Percentiles rank a stretch among this genome's conserved stretches.
Evolutionary conservation across 2,888 invertebrate genomes (phyloP).

Genomic region (Endomychus coccineus): DNA sequence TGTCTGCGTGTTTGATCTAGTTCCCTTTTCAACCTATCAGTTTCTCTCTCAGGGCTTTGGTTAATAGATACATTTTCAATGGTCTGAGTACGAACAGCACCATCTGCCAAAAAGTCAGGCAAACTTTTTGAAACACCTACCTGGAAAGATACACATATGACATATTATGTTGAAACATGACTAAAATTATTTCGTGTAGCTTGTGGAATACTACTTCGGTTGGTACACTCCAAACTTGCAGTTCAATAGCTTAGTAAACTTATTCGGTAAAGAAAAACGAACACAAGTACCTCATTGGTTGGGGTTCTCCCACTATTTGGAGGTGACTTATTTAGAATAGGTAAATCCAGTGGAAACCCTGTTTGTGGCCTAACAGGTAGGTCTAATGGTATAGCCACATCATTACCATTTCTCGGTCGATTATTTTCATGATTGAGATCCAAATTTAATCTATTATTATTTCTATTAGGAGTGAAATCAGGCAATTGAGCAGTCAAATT

Average conservation of each 20-base stretch:
- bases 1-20: conserved; percentile 49
- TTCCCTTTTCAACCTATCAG: conserved; percentile 49
- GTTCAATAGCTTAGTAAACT: too few relatives aligned
- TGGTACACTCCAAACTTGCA: too few relatives aligned
- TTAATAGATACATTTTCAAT: conserved; percentile 25
- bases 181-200: too few relatives aligned
- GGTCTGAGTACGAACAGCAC: conserved; percentile 48
- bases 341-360: conserved; percentile 42
- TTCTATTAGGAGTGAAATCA: conserved; percentile 49
- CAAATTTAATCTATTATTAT: conserved; percentile 20
- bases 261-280: too few relatives aligned
- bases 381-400: conserved; percentile 34
- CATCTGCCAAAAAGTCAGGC: conserved; percentile 66
- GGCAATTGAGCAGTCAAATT: conserved; percentile 60
- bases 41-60: conserved; percentile 37
- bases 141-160: too few relatives aligned
- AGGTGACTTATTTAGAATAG: conserved; percentile 19
- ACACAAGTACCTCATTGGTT: conserved; percentile 14
- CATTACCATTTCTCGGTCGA: conserved; percentile 22
- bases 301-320: conserved; percentile 7
- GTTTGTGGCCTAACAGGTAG: conserved; percentile 36
- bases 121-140: conserved; percentile 50
- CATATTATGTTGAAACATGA: too few relatives aligned
- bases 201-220: too few relatives aligned
- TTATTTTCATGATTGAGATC: conserved; percentile 25